Conservation (phyloP, 2,888 invertebrate species). For the Thereva unica region DNA sequence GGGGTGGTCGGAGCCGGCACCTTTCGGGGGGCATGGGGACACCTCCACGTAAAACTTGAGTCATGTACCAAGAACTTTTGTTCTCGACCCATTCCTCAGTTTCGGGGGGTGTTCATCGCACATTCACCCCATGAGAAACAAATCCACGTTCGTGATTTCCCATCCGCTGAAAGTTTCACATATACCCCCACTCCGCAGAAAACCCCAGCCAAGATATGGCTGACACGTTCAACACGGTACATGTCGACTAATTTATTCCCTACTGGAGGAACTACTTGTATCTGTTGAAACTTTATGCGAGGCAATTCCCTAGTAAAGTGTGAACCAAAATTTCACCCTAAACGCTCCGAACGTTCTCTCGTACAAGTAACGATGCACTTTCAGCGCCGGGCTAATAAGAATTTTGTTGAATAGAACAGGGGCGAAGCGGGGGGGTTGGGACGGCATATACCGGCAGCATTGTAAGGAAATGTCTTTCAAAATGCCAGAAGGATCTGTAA, state of each 20-base stretch:
- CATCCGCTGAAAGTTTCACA: conserved; percentile 29
- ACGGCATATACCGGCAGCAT: no score
- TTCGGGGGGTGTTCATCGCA: background rate
- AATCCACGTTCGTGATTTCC: conserved; percentile 31
- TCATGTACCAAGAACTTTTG: conserved; percentile 7
- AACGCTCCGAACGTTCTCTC: conserved; percentile 1
- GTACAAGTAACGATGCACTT: conserved; percentile 22
- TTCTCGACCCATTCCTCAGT: no score
- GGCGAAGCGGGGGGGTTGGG: no score
- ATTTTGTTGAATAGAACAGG: background rate
- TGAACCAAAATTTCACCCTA: conserved; percentile 17
- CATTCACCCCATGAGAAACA: conserved; percentile 30
- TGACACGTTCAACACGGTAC: conserved; percentile 28
- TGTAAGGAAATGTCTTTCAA: no score
- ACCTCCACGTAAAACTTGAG: conserved; percentile 16
- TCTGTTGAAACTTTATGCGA: conserved; percentile 20
- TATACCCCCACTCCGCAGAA: background rate
- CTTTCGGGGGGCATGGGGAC: no score
- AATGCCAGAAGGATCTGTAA: no score
- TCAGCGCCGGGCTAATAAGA: background rate
- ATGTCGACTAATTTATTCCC: conserved; percentile 32
- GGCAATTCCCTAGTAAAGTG: conserved; percentile 19
- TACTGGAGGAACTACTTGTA: conserved; percentile 23
- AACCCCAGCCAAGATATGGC: conserved; percentile 6
- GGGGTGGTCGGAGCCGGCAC: no score